Evolutionary conservation across 1,140 invertebrate species (phyloP), one percentile per base, ranked within the genome.

Genomic region (Gryon sp.): DNA sequence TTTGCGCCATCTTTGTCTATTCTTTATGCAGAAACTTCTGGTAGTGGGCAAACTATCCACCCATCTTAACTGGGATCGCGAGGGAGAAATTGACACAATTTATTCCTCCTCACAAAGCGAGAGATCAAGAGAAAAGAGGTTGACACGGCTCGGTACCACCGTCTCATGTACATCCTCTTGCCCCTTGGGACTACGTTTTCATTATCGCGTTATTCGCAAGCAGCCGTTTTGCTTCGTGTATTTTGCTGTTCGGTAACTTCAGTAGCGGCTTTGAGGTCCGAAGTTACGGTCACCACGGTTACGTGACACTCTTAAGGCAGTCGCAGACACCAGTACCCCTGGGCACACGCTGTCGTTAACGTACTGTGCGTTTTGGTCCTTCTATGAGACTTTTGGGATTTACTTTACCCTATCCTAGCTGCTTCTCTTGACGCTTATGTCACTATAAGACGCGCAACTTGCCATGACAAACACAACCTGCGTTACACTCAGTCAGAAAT

Each of bases 301-400:
- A 62, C 28, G 55, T 52, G 63, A 65, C 57, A 66, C 76, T 78
- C 62, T 80, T 76, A 69, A 82, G 69, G 65, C 26, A 60, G 28
- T 68, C 30, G 9, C 45, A 41, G 45, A 63, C 57, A 36, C 36
- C 6, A 5, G 26, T 40, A 24, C 41, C 30, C 36, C n/a, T 40
- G 43, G 40, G 53, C 38, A 28, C 22, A 0, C 16, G 26, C 8
- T 8, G 18, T 60, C 15, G 68, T 59, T 69, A 75, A 78, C 62
- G 78, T 78, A 72, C 80, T 66, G 76, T 72, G 80, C 78, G 75
- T 79, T 40, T 52, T 41, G 72, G 68, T 80, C 75, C 75, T 78
- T 38, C 69, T 72, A 81, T 38, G 66, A 78, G 75, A 43, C 81
- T 78, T 82, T 75, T 73, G 70, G 45, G 68, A 76, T 34, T 8